Conservation (phyloP, 1,140 invertebrate genomes). For the Orius insidiosus region DNA sequence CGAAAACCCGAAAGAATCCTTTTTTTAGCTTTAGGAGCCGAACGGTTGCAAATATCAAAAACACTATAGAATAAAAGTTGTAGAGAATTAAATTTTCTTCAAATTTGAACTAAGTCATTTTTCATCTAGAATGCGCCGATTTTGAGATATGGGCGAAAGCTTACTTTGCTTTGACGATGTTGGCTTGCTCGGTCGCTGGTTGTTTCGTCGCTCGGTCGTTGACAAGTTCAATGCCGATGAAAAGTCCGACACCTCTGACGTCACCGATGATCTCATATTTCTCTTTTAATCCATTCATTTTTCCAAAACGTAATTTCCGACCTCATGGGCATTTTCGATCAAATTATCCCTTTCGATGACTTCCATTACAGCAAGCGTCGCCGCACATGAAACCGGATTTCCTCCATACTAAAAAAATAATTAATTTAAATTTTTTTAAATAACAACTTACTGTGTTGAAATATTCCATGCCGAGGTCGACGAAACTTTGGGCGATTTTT, state of each 20-base stretch:
- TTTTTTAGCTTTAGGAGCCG: too few relatives aligned
- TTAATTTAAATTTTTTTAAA: too few relatives aligned
- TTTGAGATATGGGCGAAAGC: too few relatives aligned
- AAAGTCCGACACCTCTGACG: conserved; percentile 75
- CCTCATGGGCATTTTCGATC: conserved; percentile 56
- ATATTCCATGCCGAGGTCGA: conserved; percentile 86
- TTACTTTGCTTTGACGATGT: conserved; percentile 37
- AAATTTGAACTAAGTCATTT: too few relatives aligned
- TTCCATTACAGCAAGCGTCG: conserved; percentile 88
- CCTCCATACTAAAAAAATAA: conserved; percentile 93
- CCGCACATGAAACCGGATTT: conserved; percentile 92
- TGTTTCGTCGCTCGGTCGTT: conserved; percentile 50
- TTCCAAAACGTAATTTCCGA: conserved; percentile 63
- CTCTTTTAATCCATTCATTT: conserved; percentile 48
- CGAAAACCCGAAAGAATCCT: too few relatives aligned
- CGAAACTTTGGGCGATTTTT: conserved; percentile 79
- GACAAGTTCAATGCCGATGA: conserved; percentile 88
- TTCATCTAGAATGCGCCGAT: too few relatives aligned
- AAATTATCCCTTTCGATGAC: conserved; percentile 79
- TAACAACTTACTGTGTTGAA: conserved; percentile 76
- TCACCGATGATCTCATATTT: conserved; percentile 72
- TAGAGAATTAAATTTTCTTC: too few relatives aligned
- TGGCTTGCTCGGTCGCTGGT: conserved; percentile 68
- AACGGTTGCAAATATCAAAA: too few relatives aligned
- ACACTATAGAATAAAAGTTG: too few relatives aligned